Percentiles rank a stretch among this genome's conserved stretches.
Conservation (phyloP, 2,888 invertebrate genomes). For the Synergus japonicus region DNA sequence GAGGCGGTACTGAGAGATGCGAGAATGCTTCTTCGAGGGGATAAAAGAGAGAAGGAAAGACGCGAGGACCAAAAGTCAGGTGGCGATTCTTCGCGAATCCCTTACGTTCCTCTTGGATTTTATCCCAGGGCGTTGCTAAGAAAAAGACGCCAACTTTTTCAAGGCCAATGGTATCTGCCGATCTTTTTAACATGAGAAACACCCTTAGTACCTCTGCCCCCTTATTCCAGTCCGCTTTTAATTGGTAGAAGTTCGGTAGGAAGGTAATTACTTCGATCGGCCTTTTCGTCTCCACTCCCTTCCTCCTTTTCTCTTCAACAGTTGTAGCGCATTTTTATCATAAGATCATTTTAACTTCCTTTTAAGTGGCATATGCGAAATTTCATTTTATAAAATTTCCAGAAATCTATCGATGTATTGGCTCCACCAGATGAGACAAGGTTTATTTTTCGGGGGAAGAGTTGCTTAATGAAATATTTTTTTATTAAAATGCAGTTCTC, state of each 20-base stretch:
- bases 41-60: slow-evolving; percentile 48
- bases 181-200: slow-evolving; percentile 32
- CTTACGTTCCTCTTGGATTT: slow-evolving; percentile 29
- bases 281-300: slow-evolving; percentile 24
- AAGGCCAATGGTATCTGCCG: slow-evolving; percentile 22
- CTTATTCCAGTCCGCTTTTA: slow-evolving; percentile 46
- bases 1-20: slow-evolving; percentile 39
- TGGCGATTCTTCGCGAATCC: slow-evolving; percentile 36
- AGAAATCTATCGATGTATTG: too few relatives aligned
- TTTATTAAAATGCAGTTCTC: neutral
- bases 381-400: neutral
- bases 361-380: neutral
- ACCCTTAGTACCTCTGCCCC: slow-evolving; percentile 30
- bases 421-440: neutral
- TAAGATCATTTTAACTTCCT: slow-evolving; percentile 9
- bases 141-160: slow-evolving; percentile 33
- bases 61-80: slow-evolving; percentile 36
- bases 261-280: slow-evolving; percentile 48
- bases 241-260: slow-evolving; percentile 52
- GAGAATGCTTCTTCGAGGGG: slow-evolving; percentile 43
- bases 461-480: neutral
- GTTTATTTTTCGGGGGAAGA: too few relatives aligned
- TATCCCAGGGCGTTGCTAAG: slow-evolving; percentile 34
- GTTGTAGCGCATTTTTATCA: slow-evolving; percentile 1
- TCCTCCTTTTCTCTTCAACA: neutral